Percentiles rank a stretch among this genome's conserved stretches.
Conservation (phyloP, 2,797 vertebrate genomes). For the Cuculus canorus region DNA sequence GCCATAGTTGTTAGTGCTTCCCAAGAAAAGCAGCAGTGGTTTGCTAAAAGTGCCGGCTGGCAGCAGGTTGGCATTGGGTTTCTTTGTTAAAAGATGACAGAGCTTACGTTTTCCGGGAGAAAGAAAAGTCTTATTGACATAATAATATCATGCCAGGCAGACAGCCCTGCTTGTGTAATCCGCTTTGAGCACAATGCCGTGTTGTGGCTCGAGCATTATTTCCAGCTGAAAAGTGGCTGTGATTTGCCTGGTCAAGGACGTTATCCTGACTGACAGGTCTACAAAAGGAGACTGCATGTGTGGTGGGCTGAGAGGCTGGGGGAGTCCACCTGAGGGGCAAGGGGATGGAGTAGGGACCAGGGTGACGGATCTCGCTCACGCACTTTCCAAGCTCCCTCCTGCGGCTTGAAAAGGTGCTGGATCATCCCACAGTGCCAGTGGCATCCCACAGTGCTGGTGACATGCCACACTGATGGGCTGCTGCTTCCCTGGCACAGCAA, state of each 20-base stretch:
- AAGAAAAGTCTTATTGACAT: conserved; percentile 68
- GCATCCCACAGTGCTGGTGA: background rate
- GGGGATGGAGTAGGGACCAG: background rate
- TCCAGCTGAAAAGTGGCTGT: conserved; percentile 69
- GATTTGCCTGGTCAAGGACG: conserved; percentile 46
- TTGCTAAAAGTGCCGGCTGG: conserved; percentile 51
- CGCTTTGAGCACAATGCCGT: conserved; percentile 61
- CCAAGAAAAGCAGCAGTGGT: conserved; percentile 59
- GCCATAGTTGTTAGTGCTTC: conserved; percentile 20
- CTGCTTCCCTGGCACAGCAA: background rate
- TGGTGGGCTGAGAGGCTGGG: background rate
- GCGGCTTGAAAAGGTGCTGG: background rate
- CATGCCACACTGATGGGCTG: background rate
- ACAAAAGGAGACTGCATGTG: conserved; percentile 59
- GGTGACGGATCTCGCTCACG: accelerated
- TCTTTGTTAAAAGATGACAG: conserved; percentile 68
- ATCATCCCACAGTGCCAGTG: background rate
- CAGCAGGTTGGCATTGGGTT: conserved; percentile 62
- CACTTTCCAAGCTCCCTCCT: background rate
- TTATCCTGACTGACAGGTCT: conserved; percentile 70
- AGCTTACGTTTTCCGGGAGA: conserved; percentile 56
- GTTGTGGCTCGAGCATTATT: conserved; percentile 63
- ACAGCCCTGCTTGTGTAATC: conserved; percentile 69
- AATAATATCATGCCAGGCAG: conserved; percentile 74
- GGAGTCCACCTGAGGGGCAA: conserved; percentile 45